phyloP scores from a whole-genome alignment of 2,113 vertebrate genomes.

The human region DNA sequence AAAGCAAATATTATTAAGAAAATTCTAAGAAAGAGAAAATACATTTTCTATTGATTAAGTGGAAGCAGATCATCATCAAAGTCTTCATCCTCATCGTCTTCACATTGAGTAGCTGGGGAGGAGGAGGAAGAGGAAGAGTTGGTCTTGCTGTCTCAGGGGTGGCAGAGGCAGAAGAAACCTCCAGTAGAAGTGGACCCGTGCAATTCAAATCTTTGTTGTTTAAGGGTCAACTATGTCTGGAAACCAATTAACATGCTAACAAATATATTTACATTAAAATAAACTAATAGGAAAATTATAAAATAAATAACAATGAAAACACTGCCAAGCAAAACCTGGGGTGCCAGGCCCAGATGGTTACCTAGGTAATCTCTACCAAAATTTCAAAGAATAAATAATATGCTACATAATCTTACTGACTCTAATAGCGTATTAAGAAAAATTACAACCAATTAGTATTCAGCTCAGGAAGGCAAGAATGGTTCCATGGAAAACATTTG shows the following conservation, averaged over 20 bases:
- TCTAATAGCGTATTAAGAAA: not conserved
- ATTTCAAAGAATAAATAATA: not conserved
- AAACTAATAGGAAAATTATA: not conserved
- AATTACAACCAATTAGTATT: not conserved
- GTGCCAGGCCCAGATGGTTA: not conserved
- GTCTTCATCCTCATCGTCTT: too few species aligned
- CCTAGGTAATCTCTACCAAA: not conserved
- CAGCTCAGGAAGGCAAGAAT: not conserved
- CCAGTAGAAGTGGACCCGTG: too few species aligned
- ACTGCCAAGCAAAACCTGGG: not conserved
- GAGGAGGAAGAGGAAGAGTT: too few species aligned
- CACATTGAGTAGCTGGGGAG: too few species aligned
- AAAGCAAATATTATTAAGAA: too few species aligned
- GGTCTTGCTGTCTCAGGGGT: too few species aligned
- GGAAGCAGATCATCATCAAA: too few species aligned
- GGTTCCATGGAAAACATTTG: not conserved
- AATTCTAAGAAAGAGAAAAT: too few species aligned
- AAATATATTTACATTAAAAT: not conserved
- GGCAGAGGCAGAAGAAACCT: too few species aligned
- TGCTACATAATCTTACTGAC: not conserved
- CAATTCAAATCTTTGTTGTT: too few species aligned
- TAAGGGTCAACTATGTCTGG: not conserved
- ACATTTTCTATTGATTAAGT: too few species aligned
- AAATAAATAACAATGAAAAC: not conserved
- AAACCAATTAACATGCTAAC: not conserved